Base-by-base conservation (phyloP, 2,797 vertebrate genomes). In the Ctenopoma multispine region DNA sequence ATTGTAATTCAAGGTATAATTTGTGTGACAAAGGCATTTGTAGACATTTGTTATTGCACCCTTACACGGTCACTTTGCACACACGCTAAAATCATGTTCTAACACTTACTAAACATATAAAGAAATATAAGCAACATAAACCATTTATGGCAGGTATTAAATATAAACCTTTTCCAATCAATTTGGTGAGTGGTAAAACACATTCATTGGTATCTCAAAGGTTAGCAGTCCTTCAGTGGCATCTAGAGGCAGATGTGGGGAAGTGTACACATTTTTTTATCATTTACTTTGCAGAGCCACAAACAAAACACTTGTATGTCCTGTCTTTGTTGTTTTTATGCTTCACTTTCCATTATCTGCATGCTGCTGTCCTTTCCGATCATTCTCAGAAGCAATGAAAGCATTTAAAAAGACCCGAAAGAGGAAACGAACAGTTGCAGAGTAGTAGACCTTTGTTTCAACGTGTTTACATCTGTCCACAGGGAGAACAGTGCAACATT, bases 401-500 rank as follows among this genome's bases (percentile, higher is more conserved):
- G 20, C 40, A 15, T 12, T 23, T 51, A 17, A 21, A 21, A n/a
- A n/a, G n/a, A n/a, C n/a, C n/a, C 51, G 7, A 58, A 8, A 34
- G 14, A 12, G 51, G 58, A 72, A 7, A 36, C 36, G 63, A 31
- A 21, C 12, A 48, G 47, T 1, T 50, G 17, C 29, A 57, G 34
- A 65, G 43, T 21, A 36, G 18, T 41, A 36, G 40, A 41, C 23
- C 31, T 13, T 21, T 71, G 46, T 59, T 50, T 50, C 17, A 47
- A 53, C 40, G 53, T 79, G 55, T 69, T 31, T 83, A 12, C 83
- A 18, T 88, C 53, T 90, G 36, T 85, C 67, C 62, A 58, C 93
- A 99, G 98, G 98, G 98, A 1, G 97, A 99, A 74, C 98, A 99
- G 79, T 99, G 98, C 93, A 99, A 99, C 90, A 95, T 99, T 8